These are phyloP conservation scores for Pristionchus exspectatus DNA, from an alignment of 2,888 invertebrate species.

Conservation along the genomic window DNA sequence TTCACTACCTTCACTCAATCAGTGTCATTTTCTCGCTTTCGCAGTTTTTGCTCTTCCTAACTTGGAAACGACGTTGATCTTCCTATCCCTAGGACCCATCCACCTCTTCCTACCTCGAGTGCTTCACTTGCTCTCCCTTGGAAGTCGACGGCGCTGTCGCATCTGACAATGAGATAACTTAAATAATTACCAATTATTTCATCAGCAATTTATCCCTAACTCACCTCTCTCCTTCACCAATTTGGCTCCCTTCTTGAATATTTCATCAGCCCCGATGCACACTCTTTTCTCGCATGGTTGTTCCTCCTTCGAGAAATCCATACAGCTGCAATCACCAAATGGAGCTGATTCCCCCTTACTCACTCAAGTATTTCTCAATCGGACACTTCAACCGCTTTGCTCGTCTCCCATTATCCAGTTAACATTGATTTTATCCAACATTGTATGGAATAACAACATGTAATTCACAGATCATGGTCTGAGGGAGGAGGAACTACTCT, in stretches of 20 bases:
- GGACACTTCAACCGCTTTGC: neutral
- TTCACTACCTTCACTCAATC: no score
- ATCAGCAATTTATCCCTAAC: neutral
- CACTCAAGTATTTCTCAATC: neutral
- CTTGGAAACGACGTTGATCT: neutral
- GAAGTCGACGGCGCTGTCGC: constrained; percentile 27
- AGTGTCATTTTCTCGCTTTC: no score
- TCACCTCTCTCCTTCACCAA: constrained; percentile 37
- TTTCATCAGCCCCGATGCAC: constrained; percentile 53
- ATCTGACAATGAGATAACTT: neutral
- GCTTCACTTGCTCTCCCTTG: neutral
- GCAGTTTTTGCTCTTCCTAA: no score
- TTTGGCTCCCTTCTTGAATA: constrained; percentile 55
- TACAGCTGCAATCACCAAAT: neutral
- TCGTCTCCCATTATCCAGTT: neutral
- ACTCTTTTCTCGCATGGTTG: constrained; percentile 53
- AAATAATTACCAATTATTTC: neutral
- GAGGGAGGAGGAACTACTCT: constrained; percentile 9
- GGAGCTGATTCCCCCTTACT: neutral
- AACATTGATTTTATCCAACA: neutral
- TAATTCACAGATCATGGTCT: constrained; percentile 29
- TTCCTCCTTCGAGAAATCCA: constrained; percentile 41
- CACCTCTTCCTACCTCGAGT: neutral
- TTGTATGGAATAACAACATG: constrained; percentile 15
- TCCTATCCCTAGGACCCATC: neutral